Percentiles rank a stretch among this genome's conserved stretches.
These are phyloP conservation scores for Plumapathes pennacea DNA, from an alignment of 92 coral and sea anemone genomes.

Conservation along the genomic window DNA sequence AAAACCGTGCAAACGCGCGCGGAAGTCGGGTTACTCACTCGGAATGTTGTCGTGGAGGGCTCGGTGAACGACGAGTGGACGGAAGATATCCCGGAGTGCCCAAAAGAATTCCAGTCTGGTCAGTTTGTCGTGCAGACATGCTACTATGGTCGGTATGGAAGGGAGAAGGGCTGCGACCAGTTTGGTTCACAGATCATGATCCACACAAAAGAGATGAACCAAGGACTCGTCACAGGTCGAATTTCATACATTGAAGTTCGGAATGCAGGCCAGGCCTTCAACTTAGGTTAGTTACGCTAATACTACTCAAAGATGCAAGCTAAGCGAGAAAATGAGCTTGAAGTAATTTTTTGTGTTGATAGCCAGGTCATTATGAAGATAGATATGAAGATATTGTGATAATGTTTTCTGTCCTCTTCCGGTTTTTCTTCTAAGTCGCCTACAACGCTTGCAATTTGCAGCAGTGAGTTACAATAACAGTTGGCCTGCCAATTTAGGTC, in stretches of 20 bases:
- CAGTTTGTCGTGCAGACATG: conserved; percentile 86
- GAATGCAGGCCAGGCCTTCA: conserved; percentile 86
- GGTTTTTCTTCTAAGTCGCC: too few relatives aligned
- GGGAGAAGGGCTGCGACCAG: conserved; percentile 62
- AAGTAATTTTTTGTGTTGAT: too few relatives aligned
- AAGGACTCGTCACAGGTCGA: conserved; percentile 82
- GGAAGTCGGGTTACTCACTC: conserved; percentile 92
- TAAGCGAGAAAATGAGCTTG: too few relatives aligned
- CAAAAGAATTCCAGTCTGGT: conserved; percentile 77
- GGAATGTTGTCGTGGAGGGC: conserved; percentile 91
- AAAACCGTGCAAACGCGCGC: conserved; percentile 73
- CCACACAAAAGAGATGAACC: conserved; percentile 62
- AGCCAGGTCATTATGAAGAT: too few relatives aligned
- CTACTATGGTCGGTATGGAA: conserved; percentile 78
- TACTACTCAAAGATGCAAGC: too few relatives aligned
- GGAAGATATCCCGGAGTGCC: conserved; percentile 58
- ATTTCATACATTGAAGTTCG: conserved; percentile 81
- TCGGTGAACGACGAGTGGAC: conserved; percentile 78
- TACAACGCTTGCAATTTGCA: too few relatives aligned
- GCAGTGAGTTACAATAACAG: too few relatives aligned
- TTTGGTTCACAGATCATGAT: conserved; percentile 92
- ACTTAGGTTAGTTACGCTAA: conserved; percentile 75
- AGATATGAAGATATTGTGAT: too few relatives aligned
- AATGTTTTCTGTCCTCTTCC: too few relatives aligned
- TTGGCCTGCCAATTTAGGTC: too few relatives aligned